These are phyloP conservation scores for Oplegnathus fasciatus DNA, from an alignment of 2,113 vertebrate genomes.

Conservation along the genomic window DNA sequence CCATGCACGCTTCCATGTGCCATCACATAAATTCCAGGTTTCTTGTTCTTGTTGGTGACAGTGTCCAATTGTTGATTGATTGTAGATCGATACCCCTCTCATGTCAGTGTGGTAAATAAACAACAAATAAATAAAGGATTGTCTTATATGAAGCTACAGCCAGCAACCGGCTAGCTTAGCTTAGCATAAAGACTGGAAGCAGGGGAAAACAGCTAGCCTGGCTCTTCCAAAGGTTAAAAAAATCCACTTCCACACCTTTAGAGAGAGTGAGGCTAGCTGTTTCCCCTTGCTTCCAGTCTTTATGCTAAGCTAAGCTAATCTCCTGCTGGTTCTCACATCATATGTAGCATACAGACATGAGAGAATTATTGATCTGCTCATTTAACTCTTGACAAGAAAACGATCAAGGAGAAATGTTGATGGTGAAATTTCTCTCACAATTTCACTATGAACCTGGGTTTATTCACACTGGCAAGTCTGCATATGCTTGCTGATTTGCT, in stretches of 20 bases:
- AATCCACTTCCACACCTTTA: neutral
- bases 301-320: neutral
- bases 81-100: neutral
- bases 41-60: too few species aligned
- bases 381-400: neutral
- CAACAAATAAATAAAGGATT: too few species aligned
- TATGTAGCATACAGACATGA: neutral
- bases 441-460: neutral
- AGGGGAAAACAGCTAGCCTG: neutral
- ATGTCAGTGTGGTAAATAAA: neutral
- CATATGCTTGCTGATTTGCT: slow-evolving; percentile 5
- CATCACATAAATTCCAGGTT: neutral
- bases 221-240: neutral
- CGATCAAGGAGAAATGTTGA: neutral
- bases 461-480: slow-evolving; percentile 3
- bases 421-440: neutral
- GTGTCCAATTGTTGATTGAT: neutral
- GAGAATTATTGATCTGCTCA: neutral
- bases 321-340: neutral
- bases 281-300: neutral
- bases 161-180: neutral
- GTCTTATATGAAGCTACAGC: neutral
- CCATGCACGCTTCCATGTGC: neutral
- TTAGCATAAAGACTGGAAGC: neutral
- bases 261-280: neutral